Base-by-base conservation (phyloP, 1,140 invertebrate species). In the Glossosoma conforme region DNA sequence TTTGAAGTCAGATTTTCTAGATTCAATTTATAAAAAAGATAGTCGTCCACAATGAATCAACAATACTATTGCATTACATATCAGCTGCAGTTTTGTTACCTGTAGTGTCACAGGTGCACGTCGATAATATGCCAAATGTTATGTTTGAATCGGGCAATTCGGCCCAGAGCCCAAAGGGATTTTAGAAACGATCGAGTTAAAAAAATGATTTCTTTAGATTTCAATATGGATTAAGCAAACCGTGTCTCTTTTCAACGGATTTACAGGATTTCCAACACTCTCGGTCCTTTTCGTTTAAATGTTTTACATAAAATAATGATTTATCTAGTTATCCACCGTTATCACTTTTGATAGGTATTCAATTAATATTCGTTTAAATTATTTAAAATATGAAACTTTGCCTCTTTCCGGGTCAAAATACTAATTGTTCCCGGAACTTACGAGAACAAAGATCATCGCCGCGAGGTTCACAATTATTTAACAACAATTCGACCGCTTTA, bases 1-100 rank as follows among this genome's bases (percentile, higher is more conserved):
- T 51, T 51, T 49, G 47, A 25, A 43, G 28, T 42, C 44, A 54
- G 37, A 40, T 47, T 54, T 48, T 14, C 52, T 54, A 47, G 41
- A n/a, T 50, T 51, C 14, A 44, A 17, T 38, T 47, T 19, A 36
- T 47, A 47, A 13, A 47, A 37, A 47, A 47, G n/a, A 47, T 17
- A 36, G 44, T 47, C 44, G 37, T 9, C 21, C 38, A 32, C 22
- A 50, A 33, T 35, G 11, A 9, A 35, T 22, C 13, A 8, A 28
- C 6, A 8, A 6, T 28, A 28, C 6, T 28, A 28, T 28, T 36
- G 44, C 32, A 22, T 8, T 14, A 5, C 14, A 36, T 10, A 46
- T 24, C 22, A 36, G n/a, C 44, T 46, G 30, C 17, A 42, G 13
- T 44, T 44, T 33, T 14, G 8, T 44, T 9, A 10, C 14, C 24